Conservation (phyloP, 2,797 vertebrate species). For the Limosa lapponica region DNA sequence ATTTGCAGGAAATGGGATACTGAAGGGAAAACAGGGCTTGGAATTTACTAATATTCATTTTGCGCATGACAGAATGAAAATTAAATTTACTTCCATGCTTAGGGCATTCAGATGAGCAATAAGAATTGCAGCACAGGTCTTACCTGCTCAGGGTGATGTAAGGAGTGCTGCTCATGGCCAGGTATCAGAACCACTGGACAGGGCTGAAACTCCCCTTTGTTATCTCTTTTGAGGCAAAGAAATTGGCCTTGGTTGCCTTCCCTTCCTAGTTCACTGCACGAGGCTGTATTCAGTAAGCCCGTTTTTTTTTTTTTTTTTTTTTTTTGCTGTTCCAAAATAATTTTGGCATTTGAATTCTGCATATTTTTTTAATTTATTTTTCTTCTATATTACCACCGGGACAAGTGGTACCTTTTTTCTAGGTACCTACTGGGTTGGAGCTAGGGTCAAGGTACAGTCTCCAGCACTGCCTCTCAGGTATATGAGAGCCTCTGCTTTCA, state of each 20-base stretch:
- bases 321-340: neutral
- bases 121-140: neutral
- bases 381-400: neutral
- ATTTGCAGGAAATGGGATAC: neutral
- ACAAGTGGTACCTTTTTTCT: neutral
- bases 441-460: neutral
- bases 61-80: neutral
- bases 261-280: neutral
- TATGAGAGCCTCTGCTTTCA: neutral
- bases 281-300: rapidly evolving
- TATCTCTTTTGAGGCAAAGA: neutral
- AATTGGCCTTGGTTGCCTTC: neutral
- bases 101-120: neutral
- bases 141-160: neutral
- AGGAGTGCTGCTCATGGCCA: neutral
- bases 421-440: neutral
- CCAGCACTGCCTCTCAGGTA: neutral
- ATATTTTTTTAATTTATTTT: neutral
- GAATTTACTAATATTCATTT: neutral
- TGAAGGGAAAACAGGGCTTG: neutral
- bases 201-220: neutral
- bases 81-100: neutral
- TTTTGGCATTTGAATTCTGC: neutral
- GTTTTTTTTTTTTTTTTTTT: too few species aligned
- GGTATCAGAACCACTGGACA: neutral